Conservation (phyloP, 2,113 vertebrate species). For the Prochilodus magdalenae region DNA sequence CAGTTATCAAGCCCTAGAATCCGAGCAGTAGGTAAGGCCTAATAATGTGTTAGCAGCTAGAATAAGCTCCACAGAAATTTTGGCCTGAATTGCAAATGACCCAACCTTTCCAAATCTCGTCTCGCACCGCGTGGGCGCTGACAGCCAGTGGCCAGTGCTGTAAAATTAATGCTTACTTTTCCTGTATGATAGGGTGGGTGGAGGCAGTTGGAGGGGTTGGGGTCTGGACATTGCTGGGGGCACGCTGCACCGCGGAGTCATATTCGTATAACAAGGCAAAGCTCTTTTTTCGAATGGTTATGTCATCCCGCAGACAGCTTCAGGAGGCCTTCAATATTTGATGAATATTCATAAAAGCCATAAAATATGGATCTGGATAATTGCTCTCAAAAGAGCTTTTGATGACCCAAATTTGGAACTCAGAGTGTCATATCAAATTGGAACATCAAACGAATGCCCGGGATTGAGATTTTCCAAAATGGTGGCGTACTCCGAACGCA, state of each 20-base stretch:
- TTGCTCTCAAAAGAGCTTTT: constrained; percentile 32
- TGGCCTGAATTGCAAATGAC: not conserved
- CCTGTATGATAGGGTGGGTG: not conserved
- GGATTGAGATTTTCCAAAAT: not conserved
- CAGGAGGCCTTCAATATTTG: constrained; percentile 46
- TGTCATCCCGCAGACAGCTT: constrained; percentile 24
- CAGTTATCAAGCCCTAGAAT: not conserved
- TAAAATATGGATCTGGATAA: constrained; percentile 32
- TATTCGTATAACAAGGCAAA: not conserved
- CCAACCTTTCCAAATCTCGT: not conserved
- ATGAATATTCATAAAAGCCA: constrained; percentile 44
- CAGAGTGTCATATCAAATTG: not conserved
- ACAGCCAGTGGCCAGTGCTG: constrained; percentile 19
- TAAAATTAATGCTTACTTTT: constrained; percentile 30
- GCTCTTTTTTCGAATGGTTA: not conserved
- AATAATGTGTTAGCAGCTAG: not conserved
- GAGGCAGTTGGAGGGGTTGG: not conserved
- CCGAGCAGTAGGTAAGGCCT: not conserved
- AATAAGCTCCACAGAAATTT: not conserved
- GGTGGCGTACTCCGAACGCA: not conserved
- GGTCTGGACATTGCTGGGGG: constrained; percentile 9
- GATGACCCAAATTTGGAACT: constrained; percentile 35
- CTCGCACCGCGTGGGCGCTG: constrained; percentile 15
- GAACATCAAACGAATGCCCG: not conserved
- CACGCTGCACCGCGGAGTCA: not conserved